Percentiles rank a stretch among this genome's conserved stretches.
phyloP scores from a whole-genome alignment of 2,888 invertebrate species.

The Lasioglossum zephyrum region DNA sequence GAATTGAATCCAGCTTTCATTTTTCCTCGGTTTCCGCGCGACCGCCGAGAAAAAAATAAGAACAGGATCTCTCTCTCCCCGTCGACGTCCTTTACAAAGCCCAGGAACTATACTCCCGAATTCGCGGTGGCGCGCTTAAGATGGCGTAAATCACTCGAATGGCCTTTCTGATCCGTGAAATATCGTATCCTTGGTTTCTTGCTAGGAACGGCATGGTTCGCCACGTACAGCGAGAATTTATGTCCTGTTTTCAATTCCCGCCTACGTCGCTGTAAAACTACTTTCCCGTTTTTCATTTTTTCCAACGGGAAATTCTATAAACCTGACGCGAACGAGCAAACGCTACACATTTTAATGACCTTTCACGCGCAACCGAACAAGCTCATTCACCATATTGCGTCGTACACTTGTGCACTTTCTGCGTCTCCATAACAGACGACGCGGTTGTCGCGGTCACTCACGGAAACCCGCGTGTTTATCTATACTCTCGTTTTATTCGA shows the following conservation, averaged over 20 bases:
- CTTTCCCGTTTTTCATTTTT: conserved; percentile 45
- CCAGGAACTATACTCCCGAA: conserved; percentile 49
- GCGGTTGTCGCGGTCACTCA: too few relatives aligned
- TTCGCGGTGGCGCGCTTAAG: conserved; percentile 59
- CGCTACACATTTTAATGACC: conserved; percentile 18
- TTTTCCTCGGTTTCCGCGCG: background rate
- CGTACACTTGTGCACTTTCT: too few relatives aligned
- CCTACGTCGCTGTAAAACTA: conserved; percentile 45
- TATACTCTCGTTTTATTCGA: too few relatives aligned
- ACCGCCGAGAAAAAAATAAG: background rate
- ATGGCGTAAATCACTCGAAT: conserved; percentile 57
- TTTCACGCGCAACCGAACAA: background rate
- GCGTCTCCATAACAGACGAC: too few relatives aligned
- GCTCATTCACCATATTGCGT: background rate
- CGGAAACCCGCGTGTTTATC: too few relatives aligned
- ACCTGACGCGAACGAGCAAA: conserved; percentile 4
- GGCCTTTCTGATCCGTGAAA: conserved; percentile 59
- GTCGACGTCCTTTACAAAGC: conserved; percentile 23
- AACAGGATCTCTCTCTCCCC: background rate
- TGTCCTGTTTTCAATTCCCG: conserved; percentile 59
- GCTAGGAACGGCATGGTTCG: conserved; percentile 36
- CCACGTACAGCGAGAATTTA: conserved; percentile 60
- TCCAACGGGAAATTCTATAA: conserved; percentile 16
- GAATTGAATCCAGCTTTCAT: background rate
- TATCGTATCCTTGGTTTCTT: conserved; percentile 59